A percentile compares a stretch with the other conserved stretches of the same genome.
Conservation (phyloP, 2,113 vertebrate genomes). For the Pseudorasbora parva region DNA sequence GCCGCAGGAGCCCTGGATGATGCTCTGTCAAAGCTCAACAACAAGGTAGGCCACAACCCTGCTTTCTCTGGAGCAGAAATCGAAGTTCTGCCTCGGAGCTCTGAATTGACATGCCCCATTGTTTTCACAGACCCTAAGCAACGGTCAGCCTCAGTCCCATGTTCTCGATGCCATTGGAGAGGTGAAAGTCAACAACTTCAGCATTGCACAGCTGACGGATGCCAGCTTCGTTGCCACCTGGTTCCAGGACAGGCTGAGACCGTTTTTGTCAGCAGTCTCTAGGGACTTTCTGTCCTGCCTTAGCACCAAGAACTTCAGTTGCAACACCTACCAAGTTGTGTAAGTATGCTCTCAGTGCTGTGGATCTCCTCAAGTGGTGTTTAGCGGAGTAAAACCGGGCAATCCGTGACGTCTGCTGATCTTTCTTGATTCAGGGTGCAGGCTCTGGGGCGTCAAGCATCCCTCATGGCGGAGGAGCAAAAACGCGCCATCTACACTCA, state of each 20-base stretch:
- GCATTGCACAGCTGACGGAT: constrained; percentile 11
- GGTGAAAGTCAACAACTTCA: constrained; percentile 38
- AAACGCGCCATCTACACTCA: constrained; percentile 57
- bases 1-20: constrained; percentile 43
- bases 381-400: neutral
- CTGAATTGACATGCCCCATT: neutral
- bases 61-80: neutral
- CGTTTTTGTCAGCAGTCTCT: constrained; percentile 58
- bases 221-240: constrained; percentile 50
- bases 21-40: constrained; percentile 53
- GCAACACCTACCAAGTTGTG: constrained; percentile 60
- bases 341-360: constrained; percentile 54
- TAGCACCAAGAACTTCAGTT: constrained; percentile 64
- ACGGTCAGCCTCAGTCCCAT: neutral
- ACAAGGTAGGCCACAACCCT: constrained; percentile 34
- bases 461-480: constrained; percentile 51
- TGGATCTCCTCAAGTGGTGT: constrained; percentile 46
- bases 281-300: constrained; percentile 59
- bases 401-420: neutral
- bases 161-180: constrained; percentile 50
- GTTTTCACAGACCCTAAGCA: neutral
- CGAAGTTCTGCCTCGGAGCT: neutral
- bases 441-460: constrained; percentile 50
- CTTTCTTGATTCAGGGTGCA: constrained; percentile 53
- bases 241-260: constrained; percentile 58